phyloP scores from a whole-genome alignment of 2,797 vertebrate species.

The Triplophysa yarkandensis region DNA sequence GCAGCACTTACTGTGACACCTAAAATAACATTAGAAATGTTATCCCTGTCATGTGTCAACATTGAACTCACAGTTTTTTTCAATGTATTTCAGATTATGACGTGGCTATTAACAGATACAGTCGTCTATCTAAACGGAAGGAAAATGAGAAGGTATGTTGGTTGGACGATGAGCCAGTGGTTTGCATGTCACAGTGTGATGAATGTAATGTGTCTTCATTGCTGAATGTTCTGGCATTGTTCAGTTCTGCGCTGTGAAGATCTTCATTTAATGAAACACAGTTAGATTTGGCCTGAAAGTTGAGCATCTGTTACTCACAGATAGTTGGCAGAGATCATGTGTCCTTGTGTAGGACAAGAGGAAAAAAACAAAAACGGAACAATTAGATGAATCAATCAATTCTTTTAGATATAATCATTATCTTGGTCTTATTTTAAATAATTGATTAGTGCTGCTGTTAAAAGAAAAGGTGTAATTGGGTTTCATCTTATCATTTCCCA shows the following conservation, averaged over 20 bases:
- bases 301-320: slow-evolving; percentile 34
- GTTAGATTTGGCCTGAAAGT: slow-evolving; percentile 19
- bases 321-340: background rate
- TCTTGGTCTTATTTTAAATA: background rate
- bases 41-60: too few species aligned
- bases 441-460: background rate
- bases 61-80: too few species aligned
- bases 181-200: slow-evolving; percentile 5
- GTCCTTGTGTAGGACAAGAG: background rate
- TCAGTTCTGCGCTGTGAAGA: slow-evolving; percentile 10
- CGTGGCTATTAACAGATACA: slow-evolving; percentile 90
- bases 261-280: slow-evolving; percentile 47
- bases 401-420: too few species aligned
- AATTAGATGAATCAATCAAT: too few species aligned
- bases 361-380: too few species aligned
- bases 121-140: slow-evolving; percentile 92
- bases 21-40: too few species aligned
- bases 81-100: slow-evolving; percentile 84
- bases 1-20: slow-evolving; percentile 57
- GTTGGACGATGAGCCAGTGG: too few species aligned
- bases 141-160: slow-evolving; percentile 96
- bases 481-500: too few species aligned
- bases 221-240: background rate
- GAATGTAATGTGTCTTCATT: slow-evolving; percentile 6
- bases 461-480: too few species aligned